phyloP scores from a whole-genome alignment of 2,113 vertebrate genomes.

The Etheostoma cragini region DNA sequence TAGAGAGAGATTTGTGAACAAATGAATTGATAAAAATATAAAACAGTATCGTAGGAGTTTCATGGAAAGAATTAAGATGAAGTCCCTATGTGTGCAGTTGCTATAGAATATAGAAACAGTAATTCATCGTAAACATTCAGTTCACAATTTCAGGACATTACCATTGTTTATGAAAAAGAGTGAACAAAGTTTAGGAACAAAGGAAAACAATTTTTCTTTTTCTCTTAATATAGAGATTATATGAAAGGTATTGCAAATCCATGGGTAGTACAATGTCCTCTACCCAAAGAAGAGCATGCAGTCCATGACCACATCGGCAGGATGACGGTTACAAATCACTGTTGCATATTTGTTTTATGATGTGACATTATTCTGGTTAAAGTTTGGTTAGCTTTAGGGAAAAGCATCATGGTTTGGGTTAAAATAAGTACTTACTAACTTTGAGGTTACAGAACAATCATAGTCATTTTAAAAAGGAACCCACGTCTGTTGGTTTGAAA shows the following conservation, averaged over 20 bases:
- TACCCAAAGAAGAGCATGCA: not conserved
- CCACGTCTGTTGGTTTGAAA: not conserved
- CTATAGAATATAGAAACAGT: not conserved
- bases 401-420: not conserved
- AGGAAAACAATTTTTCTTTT: too few relatives aligned
- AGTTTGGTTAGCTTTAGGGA: not conserved
- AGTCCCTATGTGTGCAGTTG: not conserved
- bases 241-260: not conserved
- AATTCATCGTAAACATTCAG: not conserved
- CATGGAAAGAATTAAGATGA: not conserved
- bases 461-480: not conserved
- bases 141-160: not conserved
- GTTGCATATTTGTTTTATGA: not conserved
- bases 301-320: not conserved
- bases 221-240: too few relatives aligned
- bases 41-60: not conserved
- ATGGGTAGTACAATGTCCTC: not conserved
- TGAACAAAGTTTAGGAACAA: not conserved
- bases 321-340: too few relatives aligned
- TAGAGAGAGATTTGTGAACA: conserved; percentile 4
- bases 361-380: not conserved
- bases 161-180: not conserved
- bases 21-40: not conserved
- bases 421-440: not conserved
- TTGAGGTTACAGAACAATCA: not conserved